A percentile compares a stretch with the other conserved stretches of the same genome.
Evolutionary conservation across 1,140 invertebrate species (phyloP).

Genomic region (Forficula auricularia): DNA sequence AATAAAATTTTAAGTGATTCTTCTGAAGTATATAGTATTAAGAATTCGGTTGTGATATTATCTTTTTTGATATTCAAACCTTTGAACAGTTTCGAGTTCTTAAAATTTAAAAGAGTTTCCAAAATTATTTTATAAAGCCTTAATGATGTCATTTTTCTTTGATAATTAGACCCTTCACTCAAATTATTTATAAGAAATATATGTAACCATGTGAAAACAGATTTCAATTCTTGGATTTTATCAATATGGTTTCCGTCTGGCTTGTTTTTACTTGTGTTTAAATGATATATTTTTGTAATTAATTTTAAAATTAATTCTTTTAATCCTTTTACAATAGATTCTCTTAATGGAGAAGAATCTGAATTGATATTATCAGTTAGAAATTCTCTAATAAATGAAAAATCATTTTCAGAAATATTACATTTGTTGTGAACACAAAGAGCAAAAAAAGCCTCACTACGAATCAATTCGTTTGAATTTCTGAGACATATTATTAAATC

Average conservation of each 20-base stretch:
- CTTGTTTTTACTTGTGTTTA: conserved; percentile 8
- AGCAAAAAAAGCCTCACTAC: neutral
- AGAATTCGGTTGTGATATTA: neutral
- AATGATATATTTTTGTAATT: neutral
- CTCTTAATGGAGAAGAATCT: conserved; percentile 12
- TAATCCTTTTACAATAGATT: conserved; percentile 9
- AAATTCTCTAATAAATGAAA: conserved; percentile 11
- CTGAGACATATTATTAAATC: too few species aligned
- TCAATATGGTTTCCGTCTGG: too few species aligned
- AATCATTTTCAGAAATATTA: conserved; percentile 9
- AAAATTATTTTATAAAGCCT: conserved; percentile 23
- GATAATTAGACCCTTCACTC: conserved; percentile 33
- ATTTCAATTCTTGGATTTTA: neutral
- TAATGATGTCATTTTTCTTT: conserved; percentile 30
- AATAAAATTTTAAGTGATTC: conserved; percentile 11
- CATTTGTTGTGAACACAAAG: too few species aligned
- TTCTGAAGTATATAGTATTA: neutral
- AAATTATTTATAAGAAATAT: conserved; percentile 28
- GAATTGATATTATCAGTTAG: conserved; percentile 14
- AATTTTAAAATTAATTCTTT: conserved; percentile 12
- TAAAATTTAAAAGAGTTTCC: conserved; percentile 9
- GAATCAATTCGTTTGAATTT: neutral
- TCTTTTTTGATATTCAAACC: too few species aligned
- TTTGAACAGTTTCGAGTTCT: neutral
- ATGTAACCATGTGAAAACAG: conserved; percentile 30